Evolutionary conservation across 2,797 vertebrate genomes (phyloP).

Genomic region (Sebastes paucispinis): DNA sequence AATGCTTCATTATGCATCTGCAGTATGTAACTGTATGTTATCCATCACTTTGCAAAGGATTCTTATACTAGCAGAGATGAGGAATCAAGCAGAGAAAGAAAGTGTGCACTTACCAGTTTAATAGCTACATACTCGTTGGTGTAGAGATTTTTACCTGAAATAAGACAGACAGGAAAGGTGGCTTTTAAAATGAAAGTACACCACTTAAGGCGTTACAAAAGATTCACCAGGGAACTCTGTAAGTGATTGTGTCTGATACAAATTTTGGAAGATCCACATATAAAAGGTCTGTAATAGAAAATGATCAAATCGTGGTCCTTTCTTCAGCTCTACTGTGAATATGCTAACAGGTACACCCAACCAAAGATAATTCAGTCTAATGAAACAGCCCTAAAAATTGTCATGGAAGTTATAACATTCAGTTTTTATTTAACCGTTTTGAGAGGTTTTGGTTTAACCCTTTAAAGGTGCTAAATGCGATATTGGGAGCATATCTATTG

Average conservation of each 20-base stretch:
- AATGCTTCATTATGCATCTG: not conserved
- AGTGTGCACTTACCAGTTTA: conserved; percentile 93
- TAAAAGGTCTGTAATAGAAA: not conserved
- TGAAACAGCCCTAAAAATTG: not conserved
- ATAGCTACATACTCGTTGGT: conserved; percentile 99
- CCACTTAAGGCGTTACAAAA: not conserved
- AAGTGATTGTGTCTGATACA: not conserved
- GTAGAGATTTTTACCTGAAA: conserved; percentile 98
- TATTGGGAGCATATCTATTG: too few species aligned
- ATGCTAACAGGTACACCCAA: not conserved
- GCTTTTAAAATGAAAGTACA: not conserved
- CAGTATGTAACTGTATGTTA: not conserved
- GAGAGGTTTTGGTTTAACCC: not conserved
- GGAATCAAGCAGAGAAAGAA: not conserved
- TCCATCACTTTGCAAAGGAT: not conserved
- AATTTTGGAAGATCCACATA: not conserved
- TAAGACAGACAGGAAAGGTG: conserved; percentile 21
- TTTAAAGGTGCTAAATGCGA: not conserved
- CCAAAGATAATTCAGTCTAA: not conserved
- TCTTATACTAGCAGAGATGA: not conserved
- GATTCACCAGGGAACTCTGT: not conserved
- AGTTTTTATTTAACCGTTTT: not conserved
- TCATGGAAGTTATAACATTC: not conserved
- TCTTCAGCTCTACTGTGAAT: not conserved
- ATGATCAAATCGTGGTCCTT: not conserved